Base-by-base conservation (phyloP, 2,888 invertebrate genomes). In the Alloscopus bannaensis region DNA sequence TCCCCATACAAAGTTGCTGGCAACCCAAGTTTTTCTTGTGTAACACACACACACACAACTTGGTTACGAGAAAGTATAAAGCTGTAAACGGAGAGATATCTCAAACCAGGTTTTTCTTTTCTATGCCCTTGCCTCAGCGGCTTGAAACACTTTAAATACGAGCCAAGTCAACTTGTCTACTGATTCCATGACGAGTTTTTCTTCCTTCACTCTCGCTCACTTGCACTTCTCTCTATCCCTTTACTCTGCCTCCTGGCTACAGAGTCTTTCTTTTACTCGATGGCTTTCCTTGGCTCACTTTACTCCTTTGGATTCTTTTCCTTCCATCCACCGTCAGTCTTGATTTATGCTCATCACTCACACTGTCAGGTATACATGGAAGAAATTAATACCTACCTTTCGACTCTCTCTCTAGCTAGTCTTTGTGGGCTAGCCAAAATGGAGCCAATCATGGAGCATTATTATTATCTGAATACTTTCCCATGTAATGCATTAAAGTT, bases 301-400 rank as follows among this genome's bases (percentile, higher is more conserved):
- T 40, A 62, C 59, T 59, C 57, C 52, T n/a, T 66, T 40, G n/a
- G 47, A 29, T 47, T 47, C n/a, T 13, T 57, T n/a, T 66, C 66
- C 81, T 80, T 80, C 83, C 76, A 83, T 83, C 79, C 83, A 81
- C 81, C 75, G 81, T 80, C 83, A 83, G 84, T 85, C 81, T 82
- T 82, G 82, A 85, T 85, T 85, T 83, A 84, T 79, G 81, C 82
- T 85, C 84, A 85, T 85, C 85, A 85, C 82, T 85, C 85, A 85
- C 79, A 80, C 83, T 81, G 84, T 84, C 84, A 84, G 79, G 81
- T 70, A 68, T 76, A 76, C 81, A 79, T 81, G 72, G 79, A 82
- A 80, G 82, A 83, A 83, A 83, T 83, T 83, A 83, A 76, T 76
- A 76, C 75, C 66, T 76, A 76, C 75, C 75, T 76, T 76, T 68